Percentiles rank a stretch among this genome's conserved stretches.
Conservation (phyloP, 2,797 vertebrate species). For the Ciconia nigra region DNA sequence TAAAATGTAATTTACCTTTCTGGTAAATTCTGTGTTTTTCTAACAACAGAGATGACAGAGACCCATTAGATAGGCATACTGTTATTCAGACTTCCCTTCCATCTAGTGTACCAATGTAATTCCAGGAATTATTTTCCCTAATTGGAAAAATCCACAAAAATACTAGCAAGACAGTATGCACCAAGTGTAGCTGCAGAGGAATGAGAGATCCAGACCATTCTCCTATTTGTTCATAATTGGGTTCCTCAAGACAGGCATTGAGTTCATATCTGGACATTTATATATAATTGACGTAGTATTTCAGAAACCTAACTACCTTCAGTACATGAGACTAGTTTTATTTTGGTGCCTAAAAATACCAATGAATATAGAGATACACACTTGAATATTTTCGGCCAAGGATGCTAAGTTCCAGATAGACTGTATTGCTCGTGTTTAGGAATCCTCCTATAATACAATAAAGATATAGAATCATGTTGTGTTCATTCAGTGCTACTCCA, state of each 20-base stretch:
- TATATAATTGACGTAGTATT: neutral
- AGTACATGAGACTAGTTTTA: neutral
- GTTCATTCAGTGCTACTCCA: neutral
- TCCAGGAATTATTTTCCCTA: neutral
- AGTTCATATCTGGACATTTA: neutral
- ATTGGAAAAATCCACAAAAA: neutral
- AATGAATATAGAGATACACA: neutral
- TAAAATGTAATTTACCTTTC: neutral
- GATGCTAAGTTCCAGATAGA: neutral
- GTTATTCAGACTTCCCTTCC: neutral
- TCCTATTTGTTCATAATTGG: neutral
- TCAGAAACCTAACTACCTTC: neutral
- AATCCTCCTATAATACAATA: neutral
- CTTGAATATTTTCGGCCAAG: neutral
- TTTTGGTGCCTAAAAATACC: neutral
- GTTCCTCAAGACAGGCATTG: neutral
- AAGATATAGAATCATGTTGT: neutral
- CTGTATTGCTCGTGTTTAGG: neutral
- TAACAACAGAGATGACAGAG: neutral
- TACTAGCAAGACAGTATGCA: neutral
- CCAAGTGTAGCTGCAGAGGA: neutral
- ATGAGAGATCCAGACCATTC: neutral
- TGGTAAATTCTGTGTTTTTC: neutral
- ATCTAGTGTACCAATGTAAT: neutral
- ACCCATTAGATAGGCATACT: accelerated